Base-by-base conservation (phyloP, 2,888 invertebrate genomes). In the Agrilus mali region DNA sequence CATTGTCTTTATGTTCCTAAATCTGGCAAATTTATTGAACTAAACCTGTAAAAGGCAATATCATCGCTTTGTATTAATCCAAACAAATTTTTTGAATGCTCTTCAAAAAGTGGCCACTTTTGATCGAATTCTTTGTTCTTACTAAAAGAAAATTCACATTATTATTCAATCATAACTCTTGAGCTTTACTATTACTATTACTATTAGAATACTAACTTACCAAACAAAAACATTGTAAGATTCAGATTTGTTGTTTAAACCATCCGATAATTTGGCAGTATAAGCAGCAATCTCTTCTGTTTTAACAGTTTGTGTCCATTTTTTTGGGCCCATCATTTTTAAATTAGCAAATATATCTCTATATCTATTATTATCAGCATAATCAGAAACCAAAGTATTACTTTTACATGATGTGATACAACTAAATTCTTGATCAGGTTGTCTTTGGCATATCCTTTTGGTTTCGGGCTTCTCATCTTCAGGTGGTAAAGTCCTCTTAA, bases 251-350 rank as follows among this genome's bases (percentile, higher is more conserved):
- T 49, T 54, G 20, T 41, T 50, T 16, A 36, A 46, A 43, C 52
- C 55, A 34, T 46, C 51, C 2, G 59, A 53, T 32, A 51, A 46
- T 52, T 54, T 59, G 3, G 58, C 44, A 43, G 51, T 57, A 50
- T 55, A 61, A 43, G 59, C 53, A 43, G 59, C 53, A 15, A 56
- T 52, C 39, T 39, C 17, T 20, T 12, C 7, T 20, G 43, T 41
- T 42, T 42, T 40, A n/a, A 32, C 34, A 7, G 13, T 40, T 39
- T 40, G 34, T 31, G 36, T 32, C 16, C 36, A 45, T 37, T 42
- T 33, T 38, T 51, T 51, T 10, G 61, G 61, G 14, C 55, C 55
- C 20, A 38, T 49, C 33, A 47, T 37, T 46, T 50, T 47, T 17
- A 60, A 45, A 39, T 49, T 48, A 15, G 49, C 44, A 45, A 58